Evolutionary conservation across 2,113 vertebrate genomes (phyloP), one percentile per base, ranked within the genome.

Genomic region (Xenus cinereus): DNA sequence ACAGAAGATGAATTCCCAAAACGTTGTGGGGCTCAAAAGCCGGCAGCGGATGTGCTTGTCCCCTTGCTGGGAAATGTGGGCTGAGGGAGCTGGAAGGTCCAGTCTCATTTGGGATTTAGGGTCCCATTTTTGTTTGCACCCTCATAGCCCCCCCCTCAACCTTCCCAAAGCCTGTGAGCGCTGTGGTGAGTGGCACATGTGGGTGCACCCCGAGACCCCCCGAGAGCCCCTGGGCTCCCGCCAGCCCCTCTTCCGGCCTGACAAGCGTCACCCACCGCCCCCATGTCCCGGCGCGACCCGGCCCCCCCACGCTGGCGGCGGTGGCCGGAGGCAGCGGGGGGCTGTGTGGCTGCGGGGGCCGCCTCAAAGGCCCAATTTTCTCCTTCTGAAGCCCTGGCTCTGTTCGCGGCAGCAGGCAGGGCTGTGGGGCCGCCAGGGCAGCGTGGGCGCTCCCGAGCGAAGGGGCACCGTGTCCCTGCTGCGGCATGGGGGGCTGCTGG

Each of bases 161-260:
- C 16, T 12, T 11, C 57, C 33, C 21, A 37, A 73, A 35, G 24
- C 8, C 89, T 14, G 37, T 1, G 2, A 30, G 26, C 0, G 1
- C 45, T 3, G 1, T 0, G 2, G 87, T 1, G 19, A 45, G 48
- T 0, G 28, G 60, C 24, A 19, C 9, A 32, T 0, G 3, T 1
- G 15, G 41, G 35, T 8, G 32, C 69, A 17, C 62, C 15, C 60
- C 0, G 4, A 5, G 51, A 17, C 35, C 26, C 43, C 6, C 12
- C 17, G 5, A 3, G 64, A 23, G 12, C 8, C 64, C 35, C 56
- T 83, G 68, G 68, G 51, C 33, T 54, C 51, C 77, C 12, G 66
- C 87, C 89, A 96, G 77, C 14, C 51, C 15, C 77, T n/a, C 37
- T 94, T 81, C 93, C 73, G 28, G 11, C 60, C 12, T 1, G 23